A percentile compares a stretch with the other conserved stretches of the same genome.
These are phyloP conservation scores for Aphis craccivora DNA, from an alignment of 1,140 invertebrate species.

Conservation along the genomic window DNA sequence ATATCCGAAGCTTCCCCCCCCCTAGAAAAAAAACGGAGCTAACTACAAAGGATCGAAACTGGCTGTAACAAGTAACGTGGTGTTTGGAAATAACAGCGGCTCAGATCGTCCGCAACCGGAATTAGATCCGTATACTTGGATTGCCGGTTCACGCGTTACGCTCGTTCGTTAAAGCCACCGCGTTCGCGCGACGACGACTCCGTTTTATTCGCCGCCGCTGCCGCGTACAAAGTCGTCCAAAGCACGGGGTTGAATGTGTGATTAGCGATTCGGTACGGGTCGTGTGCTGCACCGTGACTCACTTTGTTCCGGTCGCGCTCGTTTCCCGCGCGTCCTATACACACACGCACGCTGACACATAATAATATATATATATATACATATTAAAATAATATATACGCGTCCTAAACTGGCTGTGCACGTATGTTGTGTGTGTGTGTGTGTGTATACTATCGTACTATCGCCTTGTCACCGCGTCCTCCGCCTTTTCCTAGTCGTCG, in stretches of 20 bases:
- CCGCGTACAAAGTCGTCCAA: slow-evolving; percentile 35
- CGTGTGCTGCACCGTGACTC: slow-evolving; percentile 52
- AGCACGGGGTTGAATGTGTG: slow-evolving; percentile 39
- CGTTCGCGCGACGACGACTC: neutral
- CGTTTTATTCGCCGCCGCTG: neutral
- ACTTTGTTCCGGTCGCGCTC: slow-evolving; percentile 31
- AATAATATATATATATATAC: neutral
- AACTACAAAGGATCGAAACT: too few species aligned
- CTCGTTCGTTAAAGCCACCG: too few species aligned
- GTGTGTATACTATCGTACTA: neutral
- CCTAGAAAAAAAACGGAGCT: too few species aligned
- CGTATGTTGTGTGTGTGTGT: neutral
- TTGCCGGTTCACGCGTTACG: too few species aligned
- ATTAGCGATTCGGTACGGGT: slow-evolving; percentile 53
- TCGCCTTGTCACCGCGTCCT: neutral
- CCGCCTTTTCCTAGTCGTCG: neutral
- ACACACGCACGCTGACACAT: neutral
- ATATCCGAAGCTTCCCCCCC: too few species aligned
- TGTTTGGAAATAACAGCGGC: too few species aligned
- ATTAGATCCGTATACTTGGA: too few species aligned
- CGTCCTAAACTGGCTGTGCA: neutral
- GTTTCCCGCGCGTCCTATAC: neutral
- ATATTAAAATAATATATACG: neutral
- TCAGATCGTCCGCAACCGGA: too few species aligned
- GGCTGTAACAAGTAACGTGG: too few species aligned